Base-by-base conservation (phyloP, 2,888 invertebrate genomes). In the Chouioia cunea region DNA sequence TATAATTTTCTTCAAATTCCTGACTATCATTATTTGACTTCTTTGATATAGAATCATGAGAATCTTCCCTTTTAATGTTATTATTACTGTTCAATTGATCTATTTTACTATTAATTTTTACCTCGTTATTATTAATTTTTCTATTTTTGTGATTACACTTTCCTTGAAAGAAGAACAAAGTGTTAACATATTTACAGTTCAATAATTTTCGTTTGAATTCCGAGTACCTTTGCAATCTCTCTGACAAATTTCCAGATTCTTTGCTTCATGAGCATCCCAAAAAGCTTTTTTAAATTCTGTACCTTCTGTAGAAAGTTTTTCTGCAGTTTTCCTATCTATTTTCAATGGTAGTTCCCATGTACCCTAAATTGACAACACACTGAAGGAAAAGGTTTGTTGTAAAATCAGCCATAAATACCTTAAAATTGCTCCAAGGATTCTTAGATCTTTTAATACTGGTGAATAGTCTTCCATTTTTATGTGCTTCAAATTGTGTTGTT, bases 271-370 rank as follows among this genome's bases (percentile, higher is more conserved):
- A 27, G 73, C 58, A 64, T 75, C 73, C 81, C 81, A 81, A 20
- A 62, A 65, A 18, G 63, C 63, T 46, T 76, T 75, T 65, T 77
- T 77, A 48, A 76, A 57, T 59, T 76, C 70, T 22, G 77, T 72
- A 4, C 71, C 67, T 54, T 18, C n/a, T n/a, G n/a, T 64, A 50
- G 81, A 80, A 56, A 82, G 73, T 73, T 76, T 70, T 23, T 77
- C 63, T 14, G 81, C 81, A 57, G 76, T 65, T 56, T 56, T 58
- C 65, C 77, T 75, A 63, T 73, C 73, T 59, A 81, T 81, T 74
- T 77, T 81, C 44, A 54, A 70, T 44, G 81, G 81, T 46, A 82
- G 68, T 60, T 79, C 77, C 80, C 80, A 80, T 18, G 81, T 79
- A 43, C 62, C 66, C 73, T 74, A 46, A 57, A 57, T n/a, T 15